Conservation (phyloP, 2,888 invertebrate species). For the Malachius bipustulatus region DNA sequence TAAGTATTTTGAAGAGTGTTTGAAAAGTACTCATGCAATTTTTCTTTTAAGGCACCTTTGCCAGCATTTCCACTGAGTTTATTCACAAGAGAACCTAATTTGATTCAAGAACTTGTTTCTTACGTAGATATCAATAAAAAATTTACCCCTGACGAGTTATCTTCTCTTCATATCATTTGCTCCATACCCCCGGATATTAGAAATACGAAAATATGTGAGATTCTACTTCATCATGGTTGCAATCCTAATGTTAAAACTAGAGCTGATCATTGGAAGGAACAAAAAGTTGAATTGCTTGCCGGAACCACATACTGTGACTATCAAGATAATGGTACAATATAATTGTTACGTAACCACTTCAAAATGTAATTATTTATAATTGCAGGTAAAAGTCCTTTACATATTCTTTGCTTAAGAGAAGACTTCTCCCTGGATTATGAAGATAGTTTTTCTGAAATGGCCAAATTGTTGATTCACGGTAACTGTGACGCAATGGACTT, state of each 20-base stretch:
- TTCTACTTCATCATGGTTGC: conserved; percentile 24
- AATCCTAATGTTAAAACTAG: conserved; percentile 27
- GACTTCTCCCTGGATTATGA: conserved; percentile 26
- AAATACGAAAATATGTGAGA: conserved; percentile 21
- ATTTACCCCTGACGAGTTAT: conserved; percentile 26
- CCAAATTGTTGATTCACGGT: conserved; percentile 19
- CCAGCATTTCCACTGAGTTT: conserved; percentile 29
- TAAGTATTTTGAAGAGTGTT: no score
- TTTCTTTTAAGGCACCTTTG: conserved; percentile 29
- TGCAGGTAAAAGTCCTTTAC: conserved; percentile 32
- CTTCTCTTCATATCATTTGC: conserved; percentile 29
- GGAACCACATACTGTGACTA: conserved; percentile 10
- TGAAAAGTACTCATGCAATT: no score
- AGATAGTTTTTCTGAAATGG: conserved; percentile 21
- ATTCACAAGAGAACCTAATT: conserved; percentile 26
- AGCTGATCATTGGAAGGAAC: conserved; percentile 27
- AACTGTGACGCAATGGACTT: conserved; percentile 8
- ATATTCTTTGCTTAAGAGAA: conserved; percentile 30
- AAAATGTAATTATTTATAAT: no score
- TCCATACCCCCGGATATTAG: conserved; percentile 21
- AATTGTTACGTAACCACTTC: no score
- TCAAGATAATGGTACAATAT: conserved; percentile 19
- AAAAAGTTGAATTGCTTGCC: conserved; percentile 21
- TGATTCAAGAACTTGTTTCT: no score
- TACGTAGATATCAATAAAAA: no score